Conservation (phyloP, 2,113 vertebrate genomes). For the Condylura cristata region DNA sequence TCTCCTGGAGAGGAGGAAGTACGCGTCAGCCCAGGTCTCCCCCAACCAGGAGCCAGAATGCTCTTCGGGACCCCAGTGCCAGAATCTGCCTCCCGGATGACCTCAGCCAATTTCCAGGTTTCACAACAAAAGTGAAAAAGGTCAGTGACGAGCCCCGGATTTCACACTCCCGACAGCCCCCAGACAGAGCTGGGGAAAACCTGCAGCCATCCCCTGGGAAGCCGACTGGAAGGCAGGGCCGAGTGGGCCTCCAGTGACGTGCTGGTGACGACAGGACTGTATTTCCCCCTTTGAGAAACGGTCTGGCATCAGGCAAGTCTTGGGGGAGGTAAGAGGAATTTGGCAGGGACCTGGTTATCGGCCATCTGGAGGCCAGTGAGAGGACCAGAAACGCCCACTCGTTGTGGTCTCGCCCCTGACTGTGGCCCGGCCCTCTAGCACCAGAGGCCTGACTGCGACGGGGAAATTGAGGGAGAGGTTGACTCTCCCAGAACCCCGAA, state of each 20-base stretch:
- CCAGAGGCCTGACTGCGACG: neutral
- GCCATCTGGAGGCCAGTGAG: conserved; percentile 33
- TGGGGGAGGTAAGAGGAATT: neutral
- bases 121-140: neutral
- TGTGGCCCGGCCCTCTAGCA: neutral
- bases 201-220: neutral
- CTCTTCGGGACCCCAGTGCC: neutral
- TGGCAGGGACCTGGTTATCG: conserved; percentile 39
- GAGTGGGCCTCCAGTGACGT: neutral
- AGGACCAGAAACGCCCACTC: neutral
- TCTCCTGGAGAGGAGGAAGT: neutral
- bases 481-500: neutral
- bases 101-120: neutral
- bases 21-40: neutral
- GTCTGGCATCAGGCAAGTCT: conserved; percentile 45
- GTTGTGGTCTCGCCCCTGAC: neutral
- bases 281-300: conserved; percentile 70
- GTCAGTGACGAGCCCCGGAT: neutral
- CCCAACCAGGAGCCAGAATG: neutral
- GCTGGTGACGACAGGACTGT: conserved; percentile 8
- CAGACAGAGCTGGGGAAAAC: neutral
- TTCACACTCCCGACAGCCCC: neutral
- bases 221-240: neutral
- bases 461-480: neutral
- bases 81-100: conserved; percentile 19